These are phyloP conservation scores for Lasioglossum calceatum DNA, from an alignment of 2,888 invertebrate genomes.

Conservation along the genomic window DNA sequence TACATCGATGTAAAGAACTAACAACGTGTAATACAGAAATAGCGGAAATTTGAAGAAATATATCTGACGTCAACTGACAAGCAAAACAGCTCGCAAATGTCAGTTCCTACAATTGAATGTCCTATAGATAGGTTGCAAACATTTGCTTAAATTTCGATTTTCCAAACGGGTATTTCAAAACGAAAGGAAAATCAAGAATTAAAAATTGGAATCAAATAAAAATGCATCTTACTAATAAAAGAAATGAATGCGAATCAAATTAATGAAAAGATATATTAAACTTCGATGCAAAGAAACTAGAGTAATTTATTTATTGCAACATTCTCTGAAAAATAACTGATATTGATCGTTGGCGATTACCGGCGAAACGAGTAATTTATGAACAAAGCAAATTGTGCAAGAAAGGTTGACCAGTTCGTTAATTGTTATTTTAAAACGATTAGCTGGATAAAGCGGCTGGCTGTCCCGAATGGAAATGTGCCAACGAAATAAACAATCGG, in stretches of 20 bases:
- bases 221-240: neutral
- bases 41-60: neutral
- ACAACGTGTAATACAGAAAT: neutral
- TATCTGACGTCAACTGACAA: neutral
- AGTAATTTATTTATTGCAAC: neutral
- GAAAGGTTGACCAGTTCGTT: neutral
- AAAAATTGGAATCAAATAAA: neutral
- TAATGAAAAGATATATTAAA: neutral
- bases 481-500: neutral
- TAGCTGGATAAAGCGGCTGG: neutral
- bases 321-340: neutral
- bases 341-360: neutral
- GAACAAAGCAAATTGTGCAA: neutral
- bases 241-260: neutral
- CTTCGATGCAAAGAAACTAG: neutral
- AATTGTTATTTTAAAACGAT: neutral
- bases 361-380: neutral
- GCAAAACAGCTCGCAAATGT: neutral
- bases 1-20: neutral
- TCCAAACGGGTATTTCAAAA: neutral
- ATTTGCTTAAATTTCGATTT: neutral
- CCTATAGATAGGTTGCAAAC: too few species aligned
- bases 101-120: too few species aligned
- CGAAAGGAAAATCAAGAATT: neutral
- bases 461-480: neutral